These are phyloP conservation scores for Mesochorus sp. DNA, from an alignment of 2,888 invertebrate genomes.

Conservation along the genomic window DNA sequence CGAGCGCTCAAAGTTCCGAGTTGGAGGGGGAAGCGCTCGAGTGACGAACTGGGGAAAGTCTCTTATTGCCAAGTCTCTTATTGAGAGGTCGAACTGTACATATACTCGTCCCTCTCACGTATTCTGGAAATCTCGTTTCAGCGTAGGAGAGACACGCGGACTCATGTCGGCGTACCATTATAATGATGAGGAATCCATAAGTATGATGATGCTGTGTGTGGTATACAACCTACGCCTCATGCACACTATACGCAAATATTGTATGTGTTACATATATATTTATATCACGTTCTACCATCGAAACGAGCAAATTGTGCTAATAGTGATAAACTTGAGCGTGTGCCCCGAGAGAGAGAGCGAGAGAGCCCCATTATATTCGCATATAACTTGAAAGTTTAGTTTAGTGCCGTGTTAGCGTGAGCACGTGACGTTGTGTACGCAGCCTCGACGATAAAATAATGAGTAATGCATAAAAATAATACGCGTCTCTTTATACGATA, in stretches of 20 bases:
- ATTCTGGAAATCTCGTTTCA: conserved; percentile 19
- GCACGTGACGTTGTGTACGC: not conserved
- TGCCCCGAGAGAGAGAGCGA: too few relatives aligned
- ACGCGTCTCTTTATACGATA: too few relatives aligned
- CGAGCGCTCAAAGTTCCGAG: too few relatives aligned
- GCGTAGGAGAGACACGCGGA: conserved; percentile 50
- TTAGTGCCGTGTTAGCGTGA: conserved; percentile 54
- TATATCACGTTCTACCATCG: conserved; percentile 1
- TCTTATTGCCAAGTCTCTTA: too few relatives aligned
- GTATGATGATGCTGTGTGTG: not conserved
- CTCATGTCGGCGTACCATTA: conserved; percentile 32
- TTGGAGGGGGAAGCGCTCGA: too few relatives aligned
- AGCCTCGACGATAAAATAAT: not conserved
- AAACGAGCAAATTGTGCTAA: conserved; percentile 45
- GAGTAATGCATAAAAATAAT: not conserved
- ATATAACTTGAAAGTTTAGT: conserved; percentile 55
- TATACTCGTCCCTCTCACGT: not conserved
- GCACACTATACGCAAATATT: not conserved
- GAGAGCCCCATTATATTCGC: conserved; percentile 56
- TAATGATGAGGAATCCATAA: conserved; percentile 9
- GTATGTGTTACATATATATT: not conserved
- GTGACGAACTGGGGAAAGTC: too few relatives aligned
- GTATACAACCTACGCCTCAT: conserved; percentile 9
- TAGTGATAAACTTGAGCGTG: conserved; percentile 58
- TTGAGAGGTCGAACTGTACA: too few relatives aligned